Evolutionary conservation across 2,888 invertebrate genomes (phyloP).

Genomic region (Creontiades dilutus): DNA sequence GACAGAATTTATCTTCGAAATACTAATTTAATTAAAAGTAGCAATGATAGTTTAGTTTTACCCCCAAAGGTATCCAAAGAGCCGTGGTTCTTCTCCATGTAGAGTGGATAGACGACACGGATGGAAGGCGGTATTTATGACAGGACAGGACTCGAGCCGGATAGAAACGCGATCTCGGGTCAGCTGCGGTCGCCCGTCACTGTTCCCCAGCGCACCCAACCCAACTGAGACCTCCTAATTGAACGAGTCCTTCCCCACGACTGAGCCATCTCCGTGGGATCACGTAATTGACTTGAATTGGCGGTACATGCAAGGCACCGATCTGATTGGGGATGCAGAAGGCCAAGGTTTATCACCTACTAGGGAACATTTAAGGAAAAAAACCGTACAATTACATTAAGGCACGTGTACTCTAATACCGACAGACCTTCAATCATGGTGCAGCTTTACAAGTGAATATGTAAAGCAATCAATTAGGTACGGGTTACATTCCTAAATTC

Average conservation of each 20-base stretch:
- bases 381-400: too few species aligned
- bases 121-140: background rate
- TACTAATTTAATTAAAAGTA: too few species aligned
- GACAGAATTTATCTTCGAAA: too few species aligned
- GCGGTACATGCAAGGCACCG: background rate
- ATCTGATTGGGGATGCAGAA: slow-evolving; percentile 26
- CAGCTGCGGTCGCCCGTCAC: background rate
- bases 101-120: background rate
- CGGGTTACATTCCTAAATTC: too few species aligned
- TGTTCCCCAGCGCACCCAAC: slow-evolving; percentile 1
- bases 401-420: too few species aligned
- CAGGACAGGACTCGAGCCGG: background rate
- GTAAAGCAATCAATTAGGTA: too few species aligned
- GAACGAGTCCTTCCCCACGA: slow-evolving; percentile 41
- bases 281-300: slow-evolving; percentile 40
- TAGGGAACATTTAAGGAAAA: too few species aligned
- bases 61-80: background rate
- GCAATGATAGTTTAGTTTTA: background rate
- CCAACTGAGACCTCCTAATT: slow-evolving; percentile 9
- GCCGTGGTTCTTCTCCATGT: slow-evolving; percentile 5
- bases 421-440: too few species aligned
- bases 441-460: too few species aligned
- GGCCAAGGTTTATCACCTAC: background rate
- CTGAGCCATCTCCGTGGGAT: slow-evolving; percentile 23
- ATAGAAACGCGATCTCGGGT: background rate